Evolutionary conservation across 2,888 invertebrate genomes (phyloP).

Genomic region (Nephrotoma guestfalica): DNA sequence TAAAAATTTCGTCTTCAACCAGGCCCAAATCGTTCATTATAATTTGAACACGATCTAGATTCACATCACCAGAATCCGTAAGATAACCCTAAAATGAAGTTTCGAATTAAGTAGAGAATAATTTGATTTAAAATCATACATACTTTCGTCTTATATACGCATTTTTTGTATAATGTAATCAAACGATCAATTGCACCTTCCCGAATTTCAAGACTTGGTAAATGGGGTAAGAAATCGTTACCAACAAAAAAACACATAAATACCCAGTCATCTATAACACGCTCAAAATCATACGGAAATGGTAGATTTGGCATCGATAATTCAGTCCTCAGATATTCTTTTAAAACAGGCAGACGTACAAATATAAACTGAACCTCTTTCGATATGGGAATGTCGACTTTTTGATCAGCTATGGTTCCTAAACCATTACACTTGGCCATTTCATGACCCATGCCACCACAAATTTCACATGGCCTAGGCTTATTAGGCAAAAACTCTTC

Average conservation of each 20-base stretch:
- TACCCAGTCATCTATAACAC: constrained; percentile 96
- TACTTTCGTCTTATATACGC: constrained; percentile 83
- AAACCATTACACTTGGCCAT: constrained; percentile 83
- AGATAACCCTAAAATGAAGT: constrained; percentile 60
- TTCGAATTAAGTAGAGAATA: background rate
- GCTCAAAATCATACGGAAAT: constrained; percentile 81
- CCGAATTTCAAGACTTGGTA: constrained; percentile 93
- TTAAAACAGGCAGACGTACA: constrained; percentile 78
- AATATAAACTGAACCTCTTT: constrained; percentile 81
- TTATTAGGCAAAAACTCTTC: constrained; percentile 98
- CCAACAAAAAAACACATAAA: constrained; percentile 99
- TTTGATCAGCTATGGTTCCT: constrained; percentile 41
- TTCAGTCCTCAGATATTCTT: constrained; percentile 87
- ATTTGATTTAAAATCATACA: background rate
- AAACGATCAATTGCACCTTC: constrained; percentile 94
- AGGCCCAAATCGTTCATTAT: constrained; percentile 89
- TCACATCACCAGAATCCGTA: constrained; percentile 88
- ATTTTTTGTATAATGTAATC: constrained; percentile 83
- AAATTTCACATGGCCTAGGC: constrained; percentile 89
- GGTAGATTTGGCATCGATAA: constrained; percentile 83
- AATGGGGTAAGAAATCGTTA: constrained; percentile 95
- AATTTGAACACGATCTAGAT: constrained; percentile 83
- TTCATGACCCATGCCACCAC: constrained; percentile 82
- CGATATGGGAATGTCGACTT: constrained; percentile 46
- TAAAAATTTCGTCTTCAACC: constrained; percentile 95